A percentile compares a stretch with the other conserved stretches of the same genome.
Conservation (phyloP, 2,797 vertebrate species). For the Champsocephalus gunnari region DNA sequence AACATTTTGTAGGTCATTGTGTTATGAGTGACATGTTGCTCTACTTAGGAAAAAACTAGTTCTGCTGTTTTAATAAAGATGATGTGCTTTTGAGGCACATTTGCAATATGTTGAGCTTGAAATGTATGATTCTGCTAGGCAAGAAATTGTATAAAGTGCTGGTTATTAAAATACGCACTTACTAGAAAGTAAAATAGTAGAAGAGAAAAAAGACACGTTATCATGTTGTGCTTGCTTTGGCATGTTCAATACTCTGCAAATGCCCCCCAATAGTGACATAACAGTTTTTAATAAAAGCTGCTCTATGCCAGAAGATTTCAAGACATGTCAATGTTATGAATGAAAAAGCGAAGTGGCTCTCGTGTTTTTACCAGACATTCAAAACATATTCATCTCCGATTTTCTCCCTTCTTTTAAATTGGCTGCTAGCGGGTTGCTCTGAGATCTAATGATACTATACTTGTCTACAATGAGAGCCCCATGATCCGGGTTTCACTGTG, state of each 20-base stretch:
- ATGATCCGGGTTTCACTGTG: conserved; percentile 27
- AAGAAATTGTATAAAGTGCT: neutral
- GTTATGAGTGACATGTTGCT: conserved; percentile 44
- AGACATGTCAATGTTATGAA: conserved; percentile 40
- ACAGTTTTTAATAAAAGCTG: conserved; percentile 54
- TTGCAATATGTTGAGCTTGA: neutral
- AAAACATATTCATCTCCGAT: conserved; percentile 54
- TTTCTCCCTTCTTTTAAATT: conserved; percentile 46
- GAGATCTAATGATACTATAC: conserved; percentile 51
- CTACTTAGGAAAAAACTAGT: conserved; percentile 43
- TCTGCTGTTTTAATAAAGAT: conserved; percentile 27
- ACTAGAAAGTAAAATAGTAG: neutral
- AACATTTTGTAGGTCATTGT: conserved; percentile 58
- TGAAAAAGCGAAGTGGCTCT: conserved; percentile 26
- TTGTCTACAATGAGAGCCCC: conserved; percentile 32
- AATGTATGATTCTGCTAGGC: neutral
- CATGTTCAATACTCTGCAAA: neutral
- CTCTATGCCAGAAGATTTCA: conserved; percentile 33
- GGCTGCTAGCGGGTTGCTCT: conserved; percentile 35
- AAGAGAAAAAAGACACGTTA: neutral
- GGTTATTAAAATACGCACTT: neutral
- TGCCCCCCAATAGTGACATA: conserved; percentile 14
- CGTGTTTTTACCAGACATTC: conserved; percentile 59
- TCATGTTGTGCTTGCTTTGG: neutral
- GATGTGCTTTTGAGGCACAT: conserved; percentile 31